A percentile compares a stretch with the other conserved stretches of the same genome.
phyloP scores from a whole-genome alignment of 1,140 invertebrate genomes.

The Drosophila pruinosa region DNA sequence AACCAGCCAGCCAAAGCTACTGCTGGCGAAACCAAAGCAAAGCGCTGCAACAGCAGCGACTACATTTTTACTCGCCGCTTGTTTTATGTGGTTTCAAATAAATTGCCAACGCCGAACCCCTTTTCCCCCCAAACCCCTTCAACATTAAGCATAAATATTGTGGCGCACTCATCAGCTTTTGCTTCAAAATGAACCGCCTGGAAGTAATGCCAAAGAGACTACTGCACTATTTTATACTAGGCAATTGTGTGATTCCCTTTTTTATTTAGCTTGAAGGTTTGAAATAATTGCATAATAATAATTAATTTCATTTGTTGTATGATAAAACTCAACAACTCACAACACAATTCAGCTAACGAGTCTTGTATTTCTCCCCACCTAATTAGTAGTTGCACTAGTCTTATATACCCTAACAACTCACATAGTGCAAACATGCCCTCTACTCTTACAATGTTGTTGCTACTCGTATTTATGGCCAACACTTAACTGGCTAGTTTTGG shows the following conservation, averaged over 20 bases:
- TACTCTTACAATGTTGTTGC: conserved; percentile 30
- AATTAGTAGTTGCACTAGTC: not conserved
- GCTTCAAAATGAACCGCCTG: conserved; percentile 1
- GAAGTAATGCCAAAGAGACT: not conserved
- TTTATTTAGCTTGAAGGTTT: not conserved
- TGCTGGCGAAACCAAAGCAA: conserved; percentile 9
- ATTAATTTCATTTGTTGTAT: no score
- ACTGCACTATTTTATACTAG: not conserved
- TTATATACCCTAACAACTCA: not conserved
- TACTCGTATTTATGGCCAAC: conserved; percentile 54
- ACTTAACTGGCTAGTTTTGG: conserved; percentile 48
- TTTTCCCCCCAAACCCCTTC: not conserved
- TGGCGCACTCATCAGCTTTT: conserved; percentile 16
- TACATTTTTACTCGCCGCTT: conserved; percentile 71
- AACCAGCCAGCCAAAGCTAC: conserved; percentile 22
- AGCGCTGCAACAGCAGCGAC: conserved; percentile 13
- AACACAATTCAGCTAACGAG: no score
- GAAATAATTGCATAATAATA: no score
- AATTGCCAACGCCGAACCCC: conserved; percentile 59
- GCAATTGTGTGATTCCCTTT: not conserved
- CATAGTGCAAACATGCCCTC: no score
- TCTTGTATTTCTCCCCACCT: no score
- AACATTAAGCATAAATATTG: conserved; percentile 42
- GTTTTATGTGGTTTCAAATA: conserved; percentile 80
- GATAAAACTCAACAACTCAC: no score